phyloP scores from a whole-genome alignment of 2,113 vertebrate genomes.

The Leiothrix lutea region DNA sequence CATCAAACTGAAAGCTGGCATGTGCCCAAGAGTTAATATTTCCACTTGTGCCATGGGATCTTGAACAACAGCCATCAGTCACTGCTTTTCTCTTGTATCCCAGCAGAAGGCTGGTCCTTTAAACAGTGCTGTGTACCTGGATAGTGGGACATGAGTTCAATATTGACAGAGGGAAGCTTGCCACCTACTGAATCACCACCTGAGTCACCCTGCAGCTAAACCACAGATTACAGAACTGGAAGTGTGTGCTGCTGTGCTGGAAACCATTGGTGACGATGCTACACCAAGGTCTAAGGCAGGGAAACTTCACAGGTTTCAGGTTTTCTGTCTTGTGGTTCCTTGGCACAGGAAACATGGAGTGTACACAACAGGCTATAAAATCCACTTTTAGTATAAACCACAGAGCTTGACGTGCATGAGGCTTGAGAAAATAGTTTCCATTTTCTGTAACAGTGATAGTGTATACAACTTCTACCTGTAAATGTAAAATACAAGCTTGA shows the following conservation, averaged over 20 bases:
- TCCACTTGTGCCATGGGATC: background rate
- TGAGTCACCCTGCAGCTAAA: background rate
- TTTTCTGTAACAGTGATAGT: constrained; percentile 46
- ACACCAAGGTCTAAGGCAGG: background rate
- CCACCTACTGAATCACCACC: background rate
- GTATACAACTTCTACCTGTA: constrained; percentile 61
- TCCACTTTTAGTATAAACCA: constrained; percentile 64
- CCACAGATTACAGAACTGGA: constrained; percentile 42
- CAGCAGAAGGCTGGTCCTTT: background rate
- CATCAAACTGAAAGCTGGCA: background rate
- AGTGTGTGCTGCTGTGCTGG: background rate
- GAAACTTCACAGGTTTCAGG: constrained; percentile 18
- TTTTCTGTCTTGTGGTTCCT: constrained; percentile 61
- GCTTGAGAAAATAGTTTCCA: constrained; percentile 60
- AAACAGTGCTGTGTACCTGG: background rate
- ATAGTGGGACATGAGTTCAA: background rate
- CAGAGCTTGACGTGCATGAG: constrained; percentile 28
- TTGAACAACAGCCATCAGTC: background rate
- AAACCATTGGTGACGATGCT: background rate
- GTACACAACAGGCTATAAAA: constrained; percentile 60
- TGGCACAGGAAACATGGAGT: constrained; percentile 47
- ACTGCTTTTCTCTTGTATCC: background rate
- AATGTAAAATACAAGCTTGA: constrained; percentile 53
- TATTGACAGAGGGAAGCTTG: constrained; percentile 37
- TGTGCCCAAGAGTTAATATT: background rate